These are phyloP conservation scores for Pseudomugil gertrudae DNA, from an alignment of 2,797 vertebrate species.

Conservation along the genomic window DNA sequence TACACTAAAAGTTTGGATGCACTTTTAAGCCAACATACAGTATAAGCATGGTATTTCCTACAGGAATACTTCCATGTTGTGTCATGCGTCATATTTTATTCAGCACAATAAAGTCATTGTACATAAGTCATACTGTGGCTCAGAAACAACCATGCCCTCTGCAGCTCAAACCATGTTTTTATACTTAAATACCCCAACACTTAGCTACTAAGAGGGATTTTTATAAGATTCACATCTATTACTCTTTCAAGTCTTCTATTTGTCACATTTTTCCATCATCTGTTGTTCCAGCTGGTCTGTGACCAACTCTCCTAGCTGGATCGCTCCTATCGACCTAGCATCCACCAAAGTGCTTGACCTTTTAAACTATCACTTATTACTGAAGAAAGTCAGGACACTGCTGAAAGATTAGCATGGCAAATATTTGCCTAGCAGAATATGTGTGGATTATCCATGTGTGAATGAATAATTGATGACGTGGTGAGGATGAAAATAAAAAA, in stretches of 20 bases:
- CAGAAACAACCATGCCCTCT: constrained; percentile 19
- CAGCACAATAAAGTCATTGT: background rate
- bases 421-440: background rate
- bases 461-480: background rate
- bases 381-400: background rate
- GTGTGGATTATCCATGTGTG: too few relatives aligned
- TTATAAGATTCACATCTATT: constrained; percentile 8
- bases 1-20: constrained; percentile 35
- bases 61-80: constrained; percentile 8
- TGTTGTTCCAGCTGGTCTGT: constrained; percentile 13
- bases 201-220: constrained; percentile 16
- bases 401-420: background rate
- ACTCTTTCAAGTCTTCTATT: background rate
- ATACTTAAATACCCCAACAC: constrained; percentile 17
- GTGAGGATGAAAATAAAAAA: background rate
- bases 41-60: background rate
- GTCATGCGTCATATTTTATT: constrained; percentile 15
- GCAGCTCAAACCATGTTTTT: constrained; percentile 31
- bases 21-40: constrained; percentile 16
- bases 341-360: background rate
- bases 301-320: background rate
- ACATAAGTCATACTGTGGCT: constrained; percentile 8
- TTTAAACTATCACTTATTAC: background rate
- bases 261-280: background rate
- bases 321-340: background rate